phyloP scores from a whole-genome alignment of 2,888 invertebrate species.

The Sthenelais limicola region DNA sequence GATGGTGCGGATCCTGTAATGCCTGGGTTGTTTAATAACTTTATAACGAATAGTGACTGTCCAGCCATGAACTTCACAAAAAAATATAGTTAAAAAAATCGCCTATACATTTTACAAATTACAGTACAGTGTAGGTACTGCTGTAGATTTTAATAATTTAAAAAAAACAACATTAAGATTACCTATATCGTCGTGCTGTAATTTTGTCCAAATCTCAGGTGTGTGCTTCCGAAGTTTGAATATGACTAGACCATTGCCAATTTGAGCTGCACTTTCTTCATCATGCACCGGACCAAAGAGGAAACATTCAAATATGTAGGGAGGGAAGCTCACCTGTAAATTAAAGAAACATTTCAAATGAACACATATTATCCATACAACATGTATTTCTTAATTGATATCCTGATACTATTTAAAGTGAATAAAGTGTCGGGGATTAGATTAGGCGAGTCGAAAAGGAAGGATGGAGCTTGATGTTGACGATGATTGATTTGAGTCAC shows the following conservation, averaged over 20 bases:
- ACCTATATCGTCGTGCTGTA: slow-evolving; percentile 63
- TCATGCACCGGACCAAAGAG: slow-evolving; percentile 78
- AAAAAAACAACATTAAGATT: slow-evolving; percentile 2
- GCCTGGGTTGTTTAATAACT: too few species aligned
- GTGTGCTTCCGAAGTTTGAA: slow-evolving; percentile 80
- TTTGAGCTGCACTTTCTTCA: slow-evolving; percentile 78
- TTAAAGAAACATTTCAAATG: too few species aligned
- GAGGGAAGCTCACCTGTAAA: slow-evolving; percentile 78
- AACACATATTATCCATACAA: too few species aligned
- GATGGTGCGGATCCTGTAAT: too few species aligned
- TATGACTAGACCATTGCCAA: slow-evolving; percentile 78
- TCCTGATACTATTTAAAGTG: not conserved
- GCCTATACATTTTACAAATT: too few species aligned
- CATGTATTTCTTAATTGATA: too few species aligned
- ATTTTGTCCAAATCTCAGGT: slow-evolving; percentile 66
- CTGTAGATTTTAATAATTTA: too few species aligned
- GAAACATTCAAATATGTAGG: slow-evolving; percentile 84
- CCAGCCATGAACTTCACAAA: too few species aligned
- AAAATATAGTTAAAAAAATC: too few species aligned
- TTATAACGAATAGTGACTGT: too few species aligned
- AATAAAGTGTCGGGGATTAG: not conserved
- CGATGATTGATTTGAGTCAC: not conserved
- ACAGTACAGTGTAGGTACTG: too few species aligned
- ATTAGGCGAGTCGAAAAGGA: not conserved
- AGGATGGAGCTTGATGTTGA: not conserved